A percentile compares a stretch with the other conserved stretches of the same genome.
Conservation (phyloP, 2,888 invertebrate species). For the Stenodema calcarata region DNA sequence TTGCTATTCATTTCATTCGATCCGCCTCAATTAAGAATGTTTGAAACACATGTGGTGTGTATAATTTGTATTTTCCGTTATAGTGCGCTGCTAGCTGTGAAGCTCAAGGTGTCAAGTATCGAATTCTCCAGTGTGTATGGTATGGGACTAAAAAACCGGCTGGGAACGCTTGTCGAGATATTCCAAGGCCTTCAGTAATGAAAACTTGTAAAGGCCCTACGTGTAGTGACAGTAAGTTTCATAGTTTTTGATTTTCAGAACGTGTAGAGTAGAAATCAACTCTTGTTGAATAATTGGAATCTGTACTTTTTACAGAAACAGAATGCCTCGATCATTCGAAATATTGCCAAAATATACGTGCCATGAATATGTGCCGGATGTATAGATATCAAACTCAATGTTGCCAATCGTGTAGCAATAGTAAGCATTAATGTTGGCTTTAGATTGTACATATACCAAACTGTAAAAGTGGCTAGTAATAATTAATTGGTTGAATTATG, state of each 20-base stretch:
- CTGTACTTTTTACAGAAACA: slow-evolving; percentile 64
- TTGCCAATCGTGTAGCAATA: slow-evolving; percentile 76
- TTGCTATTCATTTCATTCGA: no score
- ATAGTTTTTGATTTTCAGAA: slow-evolving; percentile 42
- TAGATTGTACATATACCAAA: slow-evolving; percentile 19
- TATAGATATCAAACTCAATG: slow-evolving; percentile 84
- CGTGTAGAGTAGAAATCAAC: slow-evolving; percentile 7
- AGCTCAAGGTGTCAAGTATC: slow-evolving; percentile 82
- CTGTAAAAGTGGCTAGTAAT: not conserved
- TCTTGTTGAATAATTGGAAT: slow-evolving; percentile 37
- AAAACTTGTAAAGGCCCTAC: slow-evolving; percentile 76
- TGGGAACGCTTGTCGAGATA: slow-evolving; percentile 81
- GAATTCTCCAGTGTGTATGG: slow-evolving; percentile 93
- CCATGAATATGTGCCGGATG: slow-evolving; percentile 87
- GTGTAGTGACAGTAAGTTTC: slow-evolving; percentile 68
- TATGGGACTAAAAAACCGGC: slow-evolving; percentile 82
- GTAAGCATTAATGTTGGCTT: slow-evolving; percentile 50
- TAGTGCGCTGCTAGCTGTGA: slow-evolving; percentile 89
- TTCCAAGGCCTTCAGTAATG: slow-evolving; percentile 77
- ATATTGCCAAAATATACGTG: slow-evolving; percentile 85
- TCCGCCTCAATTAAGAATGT: no score
- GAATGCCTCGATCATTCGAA: slow-evolving; percentile 82
- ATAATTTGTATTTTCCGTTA: slow-evolving; percentile 56
- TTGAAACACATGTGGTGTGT: not conserved
- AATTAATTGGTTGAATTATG: not conserved